Evolutionary conservation across 2,113 vertebrate genomes (phyloP).

Genomic region (Dipodomys spectabilis): DNA sequence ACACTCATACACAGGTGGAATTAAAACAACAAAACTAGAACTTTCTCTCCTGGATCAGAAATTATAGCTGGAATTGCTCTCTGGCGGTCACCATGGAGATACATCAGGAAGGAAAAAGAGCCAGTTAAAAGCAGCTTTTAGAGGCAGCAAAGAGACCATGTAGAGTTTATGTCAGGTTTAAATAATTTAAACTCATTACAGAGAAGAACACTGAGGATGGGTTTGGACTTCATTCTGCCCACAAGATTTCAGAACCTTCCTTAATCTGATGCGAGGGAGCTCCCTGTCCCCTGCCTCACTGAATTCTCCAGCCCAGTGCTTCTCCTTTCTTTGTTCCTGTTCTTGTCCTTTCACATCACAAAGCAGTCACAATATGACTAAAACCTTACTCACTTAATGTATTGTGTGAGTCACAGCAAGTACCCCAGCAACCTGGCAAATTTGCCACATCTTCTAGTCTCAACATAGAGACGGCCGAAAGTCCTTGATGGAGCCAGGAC

Average conservation of each 20-base stretch:
- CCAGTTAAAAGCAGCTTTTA: background rate
- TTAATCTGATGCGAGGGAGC: background rate
- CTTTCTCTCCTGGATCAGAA: background rate
- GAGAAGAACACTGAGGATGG: background rate
- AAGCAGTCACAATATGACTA: conserved; percentile 61
- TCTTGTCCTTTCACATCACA: conserved; percentile 16
- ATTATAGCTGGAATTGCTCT: background rate
- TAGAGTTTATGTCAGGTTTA: conserved; percentile 1
- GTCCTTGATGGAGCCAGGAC: background rate
- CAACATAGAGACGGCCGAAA: background rate
- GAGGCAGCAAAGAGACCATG: background rate
- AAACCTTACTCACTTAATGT: conserved; percentile 5
- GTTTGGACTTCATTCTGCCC: conserved; percentile 5
- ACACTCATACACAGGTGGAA: background rate
- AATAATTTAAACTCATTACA: background rate
- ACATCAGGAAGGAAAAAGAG: background rate
- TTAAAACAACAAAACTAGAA: background rate
- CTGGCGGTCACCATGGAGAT: background rate
- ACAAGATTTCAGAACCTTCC: conserved; percentile 48
- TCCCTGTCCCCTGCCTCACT: background rate
- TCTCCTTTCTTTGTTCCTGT: conserved; percentile 74
- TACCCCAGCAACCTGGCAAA: background rate
- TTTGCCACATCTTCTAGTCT: background rate
- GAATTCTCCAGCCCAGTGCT: background rate
- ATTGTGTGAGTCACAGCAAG: conserved; percentile 8